These are phyloP conservation scores for Fragum whitleyi DNA, from an alignment of 2,888 invertebrate genomes.

Conservation along the genomic window DNA sequence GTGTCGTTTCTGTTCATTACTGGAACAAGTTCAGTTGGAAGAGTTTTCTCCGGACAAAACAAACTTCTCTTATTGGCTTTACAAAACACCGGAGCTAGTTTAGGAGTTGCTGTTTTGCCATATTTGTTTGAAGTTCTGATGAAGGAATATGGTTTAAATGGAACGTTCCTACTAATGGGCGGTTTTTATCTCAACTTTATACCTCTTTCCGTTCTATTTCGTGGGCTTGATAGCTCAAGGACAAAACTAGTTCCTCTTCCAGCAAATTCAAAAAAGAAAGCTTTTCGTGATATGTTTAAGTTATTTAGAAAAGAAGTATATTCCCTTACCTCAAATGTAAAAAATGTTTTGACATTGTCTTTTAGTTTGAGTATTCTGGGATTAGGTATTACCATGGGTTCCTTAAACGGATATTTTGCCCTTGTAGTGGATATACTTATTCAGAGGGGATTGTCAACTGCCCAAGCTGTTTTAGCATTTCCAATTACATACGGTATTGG, in stretches of 20 bases:
- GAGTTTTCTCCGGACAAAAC: neutral
- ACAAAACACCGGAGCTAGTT: neutral
- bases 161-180: neutral
- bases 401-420: neutral
- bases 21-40: neutral
- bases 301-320: neutral
- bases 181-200: neutral
- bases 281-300: neutral
- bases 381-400: neutral
- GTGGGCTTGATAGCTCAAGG: neutral
- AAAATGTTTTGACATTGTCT: neutral
- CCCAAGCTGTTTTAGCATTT: neutral
- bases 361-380: neutral
- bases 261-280: neutral
- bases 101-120: conserved; percentile 3
- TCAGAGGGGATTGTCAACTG: neutral
- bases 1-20: conserved; percentile 1
- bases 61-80: neutral
- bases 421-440: neutral
- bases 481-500: neutral
- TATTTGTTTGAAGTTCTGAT: neutral
- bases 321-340: neutral
- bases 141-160: neutral
- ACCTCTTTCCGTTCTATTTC: neutral
- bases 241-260: neutral